Conservation (phyloP, 2,888 invertebrate genomes). For the Sarcophaga subvicina region DNA sequence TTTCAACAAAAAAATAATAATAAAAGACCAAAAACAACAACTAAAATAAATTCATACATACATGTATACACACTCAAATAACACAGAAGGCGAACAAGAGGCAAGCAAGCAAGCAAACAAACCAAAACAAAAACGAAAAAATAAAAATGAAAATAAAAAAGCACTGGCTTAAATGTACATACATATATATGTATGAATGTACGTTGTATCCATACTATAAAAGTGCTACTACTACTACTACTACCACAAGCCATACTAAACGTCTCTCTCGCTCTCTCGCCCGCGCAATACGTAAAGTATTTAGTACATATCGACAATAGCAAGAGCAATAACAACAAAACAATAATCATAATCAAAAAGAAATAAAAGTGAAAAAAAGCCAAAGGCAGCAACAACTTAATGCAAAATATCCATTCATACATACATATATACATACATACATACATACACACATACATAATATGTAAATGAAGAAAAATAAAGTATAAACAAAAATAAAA, state of each 20-base stretch:
- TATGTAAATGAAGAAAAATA: slow-evolving; percentile 71
- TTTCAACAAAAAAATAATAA: slow-evolving; percentile 58
- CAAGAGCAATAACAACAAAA: slow-evolving; percentile 17
- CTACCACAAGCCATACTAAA: neutral
- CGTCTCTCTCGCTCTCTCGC: neutral
- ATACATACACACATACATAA: neutral
- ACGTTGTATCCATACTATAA: neutral
- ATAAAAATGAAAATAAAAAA: slow-evolving; percentile 37
- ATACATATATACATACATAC: neutral
- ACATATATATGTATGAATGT: neutral
- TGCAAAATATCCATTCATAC: slow-evolving; percentile 48
- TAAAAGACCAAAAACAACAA: slow-evolving; percentile 46
- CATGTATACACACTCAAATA: slow-evolving; percentile 17
- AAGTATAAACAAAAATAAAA: slow-evolving; percentile 72
- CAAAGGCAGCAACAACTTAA: slow-evolving; percentile 71
- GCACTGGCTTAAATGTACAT: slow-evolving; percentile 11
- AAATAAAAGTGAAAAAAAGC: slow-evolving; percentile 65
- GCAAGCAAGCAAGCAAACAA: slow-evolving; percentile 30
- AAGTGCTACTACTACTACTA: neutral
- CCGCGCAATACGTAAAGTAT: neutral
- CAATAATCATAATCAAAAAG: neutral
- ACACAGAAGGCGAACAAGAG: slow-evolving; percentile 23
- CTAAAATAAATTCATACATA: slow-evolving; percentile 68
- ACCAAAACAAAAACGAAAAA: slow-evolving; percentile 46
- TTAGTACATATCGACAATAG: slow-evolving; percentile 19